phyloP scores from a whole-genome alignment of 2,113 vertebrate species.

The Xenus cinereus region DNA sequence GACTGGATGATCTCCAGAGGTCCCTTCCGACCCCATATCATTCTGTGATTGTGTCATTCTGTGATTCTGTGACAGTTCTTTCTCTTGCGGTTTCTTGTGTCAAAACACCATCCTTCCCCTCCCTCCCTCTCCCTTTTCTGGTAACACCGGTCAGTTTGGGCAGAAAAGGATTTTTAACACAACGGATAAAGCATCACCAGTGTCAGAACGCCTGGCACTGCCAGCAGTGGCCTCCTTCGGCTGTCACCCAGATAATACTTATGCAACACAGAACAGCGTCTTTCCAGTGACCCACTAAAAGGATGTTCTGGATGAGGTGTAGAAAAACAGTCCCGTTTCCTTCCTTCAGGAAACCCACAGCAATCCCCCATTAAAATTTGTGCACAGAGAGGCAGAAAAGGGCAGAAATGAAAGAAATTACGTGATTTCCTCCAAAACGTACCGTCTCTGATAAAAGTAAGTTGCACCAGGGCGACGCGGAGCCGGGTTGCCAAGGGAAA shows the following conservation, averaged over 20 bases:
- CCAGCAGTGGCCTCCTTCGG: background rate
- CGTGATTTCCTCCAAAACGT: background rate
- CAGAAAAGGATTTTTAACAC: background rate
- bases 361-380: background rate
- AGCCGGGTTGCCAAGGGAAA: constrained; percentile 33
- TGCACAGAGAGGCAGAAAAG: background rate
- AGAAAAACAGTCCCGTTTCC: background rate
- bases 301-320: background rate
- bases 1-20: too few species aligned
- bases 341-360: background rate
- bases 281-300: constrained; percentile 32
- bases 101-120: background rate
- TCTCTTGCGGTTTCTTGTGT: background rate
- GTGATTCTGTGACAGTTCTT: background rate
- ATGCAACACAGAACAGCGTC: background rate
- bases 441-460: background rate
- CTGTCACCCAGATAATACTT: background rate
- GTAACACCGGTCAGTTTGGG: background rate
- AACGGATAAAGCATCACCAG: background rate
- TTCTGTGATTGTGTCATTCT: too few species aligned
- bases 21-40: too few species aligned
- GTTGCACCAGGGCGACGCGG: background rate
- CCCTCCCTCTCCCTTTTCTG: background rate
- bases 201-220: background rate
- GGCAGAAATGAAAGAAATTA: background rate